Conservation (phyloP, 1,140 invertebrate species). For the Drosophila lini region DNA sequence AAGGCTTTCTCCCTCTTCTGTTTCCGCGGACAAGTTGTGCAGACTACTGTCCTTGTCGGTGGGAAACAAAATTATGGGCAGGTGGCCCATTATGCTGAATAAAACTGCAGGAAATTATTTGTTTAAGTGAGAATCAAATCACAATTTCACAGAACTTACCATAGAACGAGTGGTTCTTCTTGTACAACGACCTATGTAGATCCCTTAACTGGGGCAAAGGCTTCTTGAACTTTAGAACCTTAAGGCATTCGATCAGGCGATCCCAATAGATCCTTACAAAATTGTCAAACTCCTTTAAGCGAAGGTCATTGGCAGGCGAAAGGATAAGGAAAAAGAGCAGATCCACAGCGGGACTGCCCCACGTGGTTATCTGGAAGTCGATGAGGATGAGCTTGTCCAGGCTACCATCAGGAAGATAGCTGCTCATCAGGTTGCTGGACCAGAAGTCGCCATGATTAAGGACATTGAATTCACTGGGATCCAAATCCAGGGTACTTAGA, state of each 20-base stretch:
- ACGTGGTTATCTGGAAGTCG: constrained; percentile 83
- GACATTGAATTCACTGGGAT: constrained; percentile 86
- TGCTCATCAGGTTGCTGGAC: constrained; percentile 84
- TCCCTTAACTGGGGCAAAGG: constrained; percentile 78
- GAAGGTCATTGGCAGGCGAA: constrained; percentile 50
- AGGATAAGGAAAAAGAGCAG: constrained; percentile 76
- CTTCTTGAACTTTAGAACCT: constrained; percentile 54
- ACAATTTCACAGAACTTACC: constrained; percentile 21
- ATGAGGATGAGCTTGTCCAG: constrained; percentile 74
- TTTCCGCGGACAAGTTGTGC: constrained; percentile 37
- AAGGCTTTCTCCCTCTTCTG: constrained; percentile 47
- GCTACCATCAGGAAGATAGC: constrained; percentile 62
- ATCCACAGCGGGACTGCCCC: constrained; percentile 80
- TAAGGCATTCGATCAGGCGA: constrained; percentile 59
- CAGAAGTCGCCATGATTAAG: constrained; percentile 88
- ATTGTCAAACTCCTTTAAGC: constrained; percentile 65
- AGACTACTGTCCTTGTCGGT: constrained; percentile 69
- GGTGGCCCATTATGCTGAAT: constrained; percentile 55
- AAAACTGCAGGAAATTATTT: constrained; percentile 38
- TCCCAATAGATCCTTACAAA: constrained; percentile 73
- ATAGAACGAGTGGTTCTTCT: constrained; percentile 63
- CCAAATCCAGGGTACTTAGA: constrained; percentile 20
- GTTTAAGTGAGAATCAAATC: neutral
- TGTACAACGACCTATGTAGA: constrained; percentile 67
- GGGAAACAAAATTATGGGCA: constrained; percentile 63